Conservation (phyloP, 2,113 vertebrate genomes). For the Athene cunicularia region DNA sequence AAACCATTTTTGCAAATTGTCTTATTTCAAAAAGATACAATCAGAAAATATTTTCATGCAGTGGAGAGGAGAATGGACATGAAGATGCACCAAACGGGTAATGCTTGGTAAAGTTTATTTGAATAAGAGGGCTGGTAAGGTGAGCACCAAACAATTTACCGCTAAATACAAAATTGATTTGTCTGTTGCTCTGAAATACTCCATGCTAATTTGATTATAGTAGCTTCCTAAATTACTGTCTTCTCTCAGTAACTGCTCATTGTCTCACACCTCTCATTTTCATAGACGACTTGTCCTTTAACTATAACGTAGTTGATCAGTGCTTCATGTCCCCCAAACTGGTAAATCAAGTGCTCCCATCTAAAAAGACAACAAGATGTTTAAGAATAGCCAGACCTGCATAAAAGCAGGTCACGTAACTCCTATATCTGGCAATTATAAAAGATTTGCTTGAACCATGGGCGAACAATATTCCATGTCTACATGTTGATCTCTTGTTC, state of each 20-base stretch:
- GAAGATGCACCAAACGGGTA: background rate
- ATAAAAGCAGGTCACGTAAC: background rate
- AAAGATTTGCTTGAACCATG: background rate
- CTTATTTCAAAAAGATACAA: background rate
- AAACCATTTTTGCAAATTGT: background rate
- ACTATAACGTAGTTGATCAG: constrained; percentile 88
- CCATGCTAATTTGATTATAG: background rate
- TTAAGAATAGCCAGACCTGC: background rate
- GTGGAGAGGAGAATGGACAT: background rate
- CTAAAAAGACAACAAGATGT: constrained; percentile 72
- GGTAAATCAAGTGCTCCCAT: constrained; percentile 98
- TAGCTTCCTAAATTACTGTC: background rate
- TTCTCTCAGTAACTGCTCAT: constrained; percentile 52
- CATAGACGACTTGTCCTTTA: constrained; percentile 86
- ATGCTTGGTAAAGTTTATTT: constrained; percentile 27
- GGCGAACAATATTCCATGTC: background rate
- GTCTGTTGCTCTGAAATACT: background rate
- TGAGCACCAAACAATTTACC: background rate
- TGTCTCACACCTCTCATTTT: constrained; percentile 77
- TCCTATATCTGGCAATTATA: background rate
- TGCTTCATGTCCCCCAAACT: constrained; percentile 91
- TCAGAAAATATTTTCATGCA: background rate
- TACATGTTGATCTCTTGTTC: background rate
- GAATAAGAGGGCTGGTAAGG: background rate
- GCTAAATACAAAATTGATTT: background rate